A percentile compares a stretch with the other conserved stretches of the same genome.
phyloP scores from a whole-genome alignment of 2,888 invertebrate species.

The Baccha elongata region DNA sequence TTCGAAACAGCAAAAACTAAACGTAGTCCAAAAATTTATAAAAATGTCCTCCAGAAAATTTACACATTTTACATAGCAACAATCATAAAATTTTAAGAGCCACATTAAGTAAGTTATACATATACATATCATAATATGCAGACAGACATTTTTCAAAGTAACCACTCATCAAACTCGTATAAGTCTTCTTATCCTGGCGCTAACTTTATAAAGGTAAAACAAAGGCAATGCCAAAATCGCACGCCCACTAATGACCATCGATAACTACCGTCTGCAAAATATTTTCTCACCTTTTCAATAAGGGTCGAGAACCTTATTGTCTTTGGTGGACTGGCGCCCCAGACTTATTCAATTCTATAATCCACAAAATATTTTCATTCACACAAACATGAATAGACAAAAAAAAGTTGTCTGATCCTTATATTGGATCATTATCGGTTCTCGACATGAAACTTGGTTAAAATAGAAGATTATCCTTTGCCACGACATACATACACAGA shows the following conservation, averaged over 20 bases:
- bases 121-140: too few species aligned
- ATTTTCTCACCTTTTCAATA: conserved; percentile 27
- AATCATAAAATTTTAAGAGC: too few species aligned
- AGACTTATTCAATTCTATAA: conserved; percentile 33
- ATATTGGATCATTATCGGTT: conserved; percentile 70
- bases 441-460: conserved; percentile 56
- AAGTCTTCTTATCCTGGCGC: conserved; percentile 37
- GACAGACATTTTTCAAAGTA: conserved; percentile 30
- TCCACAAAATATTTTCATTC: conserved; percentile 67
- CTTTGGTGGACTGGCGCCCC: conserved; percentile 54
- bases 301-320: conserved; percentile 10
- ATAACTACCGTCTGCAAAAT: conserved; percentile 33
- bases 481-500: conserved; percentile 2
- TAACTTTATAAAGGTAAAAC: conserved; percentile 40
- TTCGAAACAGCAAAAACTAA: too few species aligned
- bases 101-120: too few species aligned
- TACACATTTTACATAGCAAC: too few species aligned
- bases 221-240: conserved; percentile 41
- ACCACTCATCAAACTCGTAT: background rate
- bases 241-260: conserved; percentile 59
- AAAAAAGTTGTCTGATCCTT: conserved; percentile 59
- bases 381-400: conserved; percentile 28
- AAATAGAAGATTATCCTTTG: conserved; percentile 62
- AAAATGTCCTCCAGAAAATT: too few species aligned
- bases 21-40: too few species aligned